These are phyloP conservation scores for Drosophila borborema DNA, from an alignment of 2,888 invertebrate genomes.

Conservation along the genomic window DNA sequence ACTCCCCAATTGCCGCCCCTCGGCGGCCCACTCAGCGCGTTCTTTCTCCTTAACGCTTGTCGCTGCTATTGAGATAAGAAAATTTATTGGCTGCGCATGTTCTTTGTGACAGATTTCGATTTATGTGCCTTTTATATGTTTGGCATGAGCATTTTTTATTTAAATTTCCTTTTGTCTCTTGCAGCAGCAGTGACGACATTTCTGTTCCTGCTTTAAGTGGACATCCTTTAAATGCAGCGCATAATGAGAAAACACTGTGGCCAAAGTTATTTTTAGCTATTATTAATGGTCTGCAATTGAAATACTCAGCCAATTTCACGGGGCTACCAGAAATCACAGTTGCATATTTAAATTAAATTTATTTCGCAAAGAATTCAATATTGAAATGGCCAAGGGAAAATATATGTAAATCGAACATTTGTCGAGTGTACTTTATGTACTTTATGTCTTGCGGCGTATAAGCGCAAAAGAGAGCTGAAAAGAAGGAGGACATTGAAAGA, in stretches of 20 bases:
- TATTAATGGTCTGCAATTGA: constrained; percentile 62
- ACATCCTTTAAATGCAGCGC: constrained; percentile 47
- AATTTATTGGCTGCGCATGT: constrained; percentile 81
- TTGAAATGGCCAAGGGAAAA: too few relatives aligned
- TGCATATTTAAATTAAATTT: neutral
- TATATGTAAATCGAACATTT: neutral
- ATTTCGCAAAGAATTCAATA: too few relatives aligned
- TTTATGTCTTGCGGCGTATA: neutral
- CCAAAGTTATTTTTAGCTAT: constrained; percentile 25
- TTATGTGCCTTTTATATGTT: constrained; percentile 78
- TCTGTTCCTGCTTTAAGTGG: constrained; percentile 38
- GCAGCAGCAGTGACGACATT: constrained; percentile 20
- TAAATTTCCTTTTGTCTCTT: constrained; percentile 58
- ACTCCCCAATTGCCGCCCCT: neutral
- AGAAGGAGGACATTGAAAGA: constrained; percentile 32
- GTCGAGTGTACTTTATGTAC: constrained; percentile 7
- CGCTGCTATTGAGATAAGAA: constrained; percentile 82
- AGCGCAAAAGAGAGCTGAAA: constrained; percentile 14
- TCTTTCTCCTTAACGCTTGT: constrained; percentile 73
- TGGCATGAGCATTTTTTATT: constrained; percentile 60
- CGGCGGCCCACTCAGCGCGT: constrained; percentile 19
- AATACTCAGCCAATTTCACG: constrained; percentile 35
- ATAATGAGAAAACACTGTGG: constrained; percentile 34
- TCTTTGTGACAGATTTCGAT: constrained; percentile 82
- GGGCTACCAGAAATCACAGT: neutral